These are phyloP conservation scores for Malacoctenus gilli DNA, from an alignment of 2,797 vertebrate genomes.

Conservation along the genomic window DNA sequence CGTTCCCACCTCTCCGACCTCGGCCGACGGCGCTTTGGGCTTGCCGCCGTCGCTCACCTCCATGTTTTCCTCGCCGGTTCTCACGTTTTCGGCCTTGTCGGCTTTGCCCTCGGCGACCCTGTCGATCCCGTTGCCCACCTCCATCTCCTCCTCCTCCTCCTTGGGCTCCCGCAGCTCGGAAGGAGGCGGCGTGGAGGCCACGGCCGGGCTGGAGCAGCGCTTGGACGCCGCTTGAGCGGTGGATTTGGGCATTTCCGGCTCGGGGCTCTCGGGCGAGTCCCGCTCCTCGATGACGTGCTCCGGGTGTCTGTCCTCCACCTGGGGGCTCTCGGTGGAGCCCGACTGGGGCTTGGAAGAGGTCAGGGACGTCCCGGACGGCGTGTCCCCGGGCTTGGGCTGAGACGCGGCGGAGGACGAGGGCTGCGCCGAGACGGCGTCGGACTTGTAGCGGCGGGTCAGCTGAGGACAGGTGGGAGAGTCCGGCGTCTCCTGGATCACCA, in stretches of 20 bases:
- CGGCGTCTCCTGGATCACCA: slow-evolving; percentile 80
- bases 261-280: slow-evolving; percentile 85
- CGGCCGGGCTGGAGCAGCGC: slow-evolving; percentile 76
- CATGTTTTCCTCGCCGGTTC: slow-evolving; percentile 75
- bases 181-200: slow-evolving; percentile 78
- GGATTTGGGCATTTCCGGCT: slow-evolving; percentile 81
- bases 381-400: slow-evolving; percentile 81
- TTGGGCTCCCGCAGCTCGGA: slow-evolving; percentile 82
- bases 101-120: slow-evolving; percentile 64
- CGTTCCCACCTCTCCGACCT: slow-evolving; percentile 35
- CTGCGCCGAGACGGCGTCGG: slow-evolving; percentile 72
- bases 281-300: slow-evolving; percentile 85
- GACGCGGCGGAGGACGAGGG: slow-evolving; percentile 66
- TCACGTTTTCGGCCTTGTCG: slow-evolving; percentile 67
- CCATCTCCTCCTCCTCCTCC: slow-evolving; percentile 86
- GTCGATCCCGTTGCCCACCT: slow-evolving; percentile 78
- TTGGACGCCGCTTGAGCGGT: slow-evolving; percentile 72
- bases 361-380: slow-evolving; percentile 72
- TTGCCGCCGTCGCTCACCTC: slow-evolving; percentile 74
- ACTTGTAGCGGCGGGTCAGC: slow-evolving; percentile 78
- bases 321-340: slow-evolving; percentile 70
- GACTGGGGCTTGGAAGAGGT: slow-evolving; percentile 72
- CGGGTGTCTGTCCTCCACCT: slow-evolving; percentile 78
- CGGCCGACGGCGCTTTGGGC: slow-evolving; percentile 51
- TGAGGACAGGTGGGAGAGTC: slow-evolving; percentile 79